A percentile compares a stretch with the other conserved stretches of the same genome.
Conservation (phyloP, 2,797 vertebrate species). For the Hybognathus amarus region DNA sequence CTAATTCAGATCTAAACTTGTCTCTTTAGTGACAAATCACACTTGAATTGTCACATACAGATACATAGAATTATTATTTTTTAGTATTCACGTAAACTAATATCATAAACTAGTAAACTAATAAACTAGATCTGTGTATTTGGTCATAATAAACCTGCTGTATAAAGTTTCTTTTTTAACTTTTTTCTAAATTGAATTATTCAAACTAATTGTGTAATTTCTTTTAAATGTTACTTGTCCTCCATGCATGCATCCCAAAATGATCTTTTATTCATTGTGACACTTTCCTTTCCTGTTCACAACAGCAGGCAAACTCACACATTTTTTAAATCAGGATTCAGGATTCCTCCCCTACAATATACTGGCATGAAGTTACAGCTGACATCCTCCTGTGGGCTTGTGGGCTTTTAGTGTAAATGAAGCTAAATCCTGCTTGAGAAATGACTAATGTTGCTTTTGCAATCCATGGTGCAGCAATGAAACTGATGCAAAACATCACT, state of each 20-base stretch:
- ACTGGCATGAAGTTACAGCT: constrained; percentile 3
- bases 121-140: too few species aligned
- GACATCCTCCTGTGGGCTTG: not conserved
- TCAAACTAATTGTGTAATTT: not conserved
- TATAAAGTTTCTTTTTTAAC: not conserved
- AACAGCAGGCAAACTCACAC: not conserved
- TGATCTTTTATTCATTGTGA: not conserved
- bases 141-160: too few species aligned
- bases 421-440: not conserved
- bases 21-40: too few species aligned
- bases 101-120: too few species aligned
- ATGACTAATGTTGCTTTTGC: constrained; percentile 1
- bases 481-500: not conserved
- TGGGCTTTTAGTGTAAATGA: constrained; percentile 8
- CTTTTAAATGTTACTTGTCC: not conserved
- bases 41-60: too few species aligned
- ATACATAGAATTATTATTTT: too few species aligned
- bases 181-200: not conserved
- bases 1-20: too few species aligned
- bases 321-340: not conserved
- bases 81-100: too few species aligned
- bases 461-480: not conserved
- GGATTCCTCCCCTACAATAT: not conserved
- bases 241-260: not conserved
- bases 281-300: not conserved